These are phyloP conservation scores for Chorisops tibialis DNA, from an alignment of 2,888 invertebrate genomes.

Conservation along the genomic window DNA sequence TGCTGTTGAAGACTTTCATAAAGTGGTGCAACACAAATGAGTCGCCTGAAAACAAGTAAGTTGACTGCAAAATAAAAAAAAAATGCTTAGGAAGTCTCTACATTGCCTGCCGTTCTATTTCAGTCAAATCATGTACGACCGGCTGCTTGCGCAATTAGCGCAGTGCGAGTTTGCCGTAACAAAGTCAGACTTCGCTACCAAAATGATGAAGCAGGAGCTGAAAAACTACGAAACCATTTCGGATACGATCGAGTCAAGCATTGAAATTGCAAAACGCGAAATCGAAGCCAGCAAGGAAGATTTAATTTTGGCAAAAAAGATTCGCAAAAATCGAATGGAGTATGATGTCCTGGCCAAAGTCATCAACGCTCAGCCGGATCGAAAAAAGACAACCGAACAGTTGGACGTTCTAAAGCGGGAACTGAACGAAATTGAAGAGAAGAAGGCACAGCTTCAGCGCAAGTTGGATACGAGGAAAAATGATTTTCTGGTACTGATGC, in stretches of 20 bases:
- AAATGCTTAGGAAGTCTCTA: neutral
- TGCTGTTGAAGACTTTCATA: conserved; percentile 76
- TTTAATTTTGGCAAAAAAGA: conserved; percentile 76
- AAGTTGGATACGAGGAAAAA: conserved; percentile 80
- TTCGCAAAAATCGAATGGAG: conserved; percentile 86
- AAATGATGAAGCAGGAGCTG: conserved; percentile 81
- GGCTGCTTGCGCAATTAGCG: conserved; percentile 76
- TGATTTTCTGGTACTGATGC: conserved; percentile 84
- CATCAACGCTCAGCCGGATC: conserved; percentile 85
- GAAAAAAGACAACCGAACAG: conserved; percentile 71
- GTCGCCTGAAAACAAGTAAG: conserved; percentile 64
- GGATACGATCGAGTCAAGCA: conserved; percentile 72
- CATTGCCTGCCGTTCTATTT: conserved; percentile 36
- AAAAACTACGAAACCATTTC: conserved; percentile 77
- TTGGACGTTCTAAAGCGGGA: conserved; percentile 71
- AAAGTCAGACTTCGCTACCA: conserved; percentile 74
- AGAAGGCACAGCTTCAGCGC: conserved; percentile 68
- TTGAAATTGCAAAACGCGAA: conserved; percentile 73
- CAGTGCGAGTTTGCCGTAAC: conserved; percentile 86
- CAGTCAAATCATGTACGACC: conserved; percentile 70
- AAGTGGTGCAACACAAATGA: conserved; percentile 76
- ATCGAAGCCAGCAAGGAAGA: conserved; percentile 80
- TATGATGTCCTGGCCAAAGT: conserved; percentile 91
- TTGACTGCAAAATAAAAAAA: neutral
- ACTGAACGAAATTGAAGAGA: conserved; percentile 65